Evolutionary conservation across 2,888 invertebrate genomes (phyloP), one percentile per base, ranked within the genome.

Genomic region (Zhengitettix transpicula): DNA sequence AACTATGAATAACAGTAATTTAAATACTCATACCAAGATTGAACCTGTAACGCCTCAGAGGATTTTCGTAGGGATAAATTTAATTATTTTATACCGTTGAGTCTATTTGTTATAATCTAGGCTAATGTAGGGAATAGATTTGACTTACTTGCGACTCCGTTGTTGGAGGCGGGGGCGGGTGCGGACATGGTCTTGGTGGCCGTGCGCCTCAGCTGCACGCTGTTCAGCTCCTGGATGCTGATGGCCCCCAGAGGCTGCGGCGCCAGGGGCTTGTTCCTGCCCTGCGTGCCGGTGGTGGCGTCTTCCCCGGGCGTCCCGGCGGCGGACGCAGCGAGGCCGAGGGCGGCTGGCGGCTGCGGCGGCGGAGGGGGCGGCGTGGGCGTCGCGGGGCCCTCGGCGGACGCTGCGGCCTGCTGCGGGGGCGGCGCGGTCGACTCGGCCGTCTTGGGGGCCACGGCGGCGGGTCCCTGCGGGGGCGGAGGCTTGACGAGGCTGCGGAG

Each of bases 201-300:
- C 10, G 85, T 87, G 65, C 89, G 82, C 55, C 89, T 79, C 63
- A 88, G 72, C 72, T 87, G 86, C 0, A 93, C 91, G 63, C 90
- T 87, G 67, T 88, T 85, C 42, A 93, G 78, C 68, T 93, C 91
- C 65, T 90, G 89, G 68, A 86, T 87, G 71, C 89, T 90, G 71
- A 92, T 92, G 58, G 89, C 85, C 0, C 89, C 87, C n/a, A 91
- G 74, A 0, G 90, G 90, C 70, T 90, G 90, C 63, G 80, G 80
- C 58, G 77, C 77, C 65, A 40, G 55, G 12, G 52, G 58, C 52
- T 57, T 54, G 28, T 28, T 28, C 14, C 65, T 67, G 70, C 82
- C 87, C 47, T 47, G 47, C 47, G 53, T 9, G 41, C 17, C 14
- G 15, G 51, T 3, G 58, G 51, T 14, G 41, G 55, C 8, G 58